A percentile compares a stretch with the other conserved stretches of the same genome.
Conservation (phyloP, 2,113 vertebrate genomes). For the Urocolius indicus region DNA sequence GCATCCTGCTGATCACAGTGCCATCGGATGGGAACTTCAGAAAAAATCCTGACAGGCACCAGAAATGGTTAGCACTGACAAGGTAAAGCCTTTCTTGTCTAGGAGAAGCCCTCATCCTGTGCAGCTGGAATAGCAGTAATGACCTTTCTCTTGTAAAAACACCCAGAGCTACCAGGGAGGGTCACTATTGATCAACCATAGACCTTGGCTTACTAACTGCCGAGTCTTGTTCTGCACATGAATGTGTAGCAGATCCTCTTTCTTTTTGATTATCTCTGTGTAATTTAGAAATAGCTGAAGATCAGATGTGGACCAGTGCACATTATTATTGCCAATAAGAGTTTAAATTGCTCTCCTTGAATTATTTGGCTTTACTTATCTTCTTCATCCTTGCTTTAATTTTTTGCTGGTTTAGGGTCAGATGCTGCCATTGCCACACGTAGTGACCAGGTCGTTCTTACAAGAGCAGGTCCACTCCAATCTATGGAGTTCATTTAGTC, state of each 20-base stretch:
- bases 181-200: constrained; percentile 4
- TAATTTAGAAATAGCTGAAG: constrained; percentile 58
- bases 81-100: not conserved
- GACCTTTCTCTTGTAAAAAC: not conserved
- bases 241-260: constrained; percentile 45
- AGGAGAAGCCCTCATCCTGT: not conserved
- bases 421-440: not conserved
- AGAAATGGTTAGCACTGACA: not conserved
- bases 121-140: not conserved
- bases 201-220: constrained; percentile 16
- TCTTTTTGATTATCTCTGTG: constrained; percentile 69
- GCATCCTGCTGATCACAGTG: not conserved
- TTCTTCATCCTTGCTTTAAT: constrained; percentile 25
- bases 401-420: constrained; percentile 1
- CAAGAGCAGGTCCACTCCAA: not conserved
- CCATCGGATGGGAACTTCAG: not conserved
- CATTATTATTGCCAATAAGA: constrained; percentile 52
- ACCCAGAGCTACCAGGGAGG: not conserved
- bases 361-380: constrained; percentile 68
- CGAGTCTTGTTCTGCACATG: not conserved
- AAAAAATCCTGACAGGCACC: fast-evolving
- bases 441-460: fast-evolving
- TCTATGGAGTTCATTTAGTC: not conserved
- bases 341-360: constrained; percentile 59
- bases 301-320: constrained; percentile 47